Conservation (phyloP, 2,797 vertebrate species). For the Takifugu ocellatus region DNA sequence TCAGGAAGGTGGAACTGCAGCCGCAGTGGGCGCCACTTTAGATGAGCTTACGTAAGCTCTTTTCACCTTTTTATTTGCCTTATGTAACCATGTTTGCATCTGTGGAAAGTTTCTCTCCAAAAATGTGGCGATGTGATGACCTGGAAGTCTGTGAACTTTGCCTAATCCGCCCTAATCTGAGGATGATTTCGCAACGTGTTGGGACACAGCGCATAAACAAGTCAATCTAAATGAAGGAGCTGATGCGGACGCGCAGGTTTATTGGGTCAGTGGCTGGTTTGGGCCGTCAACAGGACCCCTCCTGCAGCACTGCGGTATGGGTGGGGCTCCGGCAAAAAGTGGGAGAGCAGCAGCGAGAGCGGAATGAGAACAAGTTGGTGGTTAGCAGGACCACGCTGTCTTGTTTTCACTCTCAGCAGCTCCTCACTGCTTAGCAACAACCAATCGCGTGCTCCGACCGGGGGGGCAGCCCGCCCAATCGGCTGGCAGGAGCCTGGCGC, state of each 20-base stretch:
- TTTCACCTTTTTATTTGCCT: conserved; percentile 14
- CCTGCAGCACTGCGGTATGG: conserved; percentile 76
- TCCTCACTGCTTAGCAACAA: conserved; percentile 86
- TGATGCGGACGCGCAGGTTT: conserved; percentile 38
- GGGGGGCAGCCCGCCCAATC: conserved; percentile 65
- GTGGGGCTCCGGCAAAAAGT: conserved; percentile 69
- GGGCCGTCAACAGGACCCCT: conserved; percentile 61
- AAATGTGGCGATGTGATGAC: neutral
- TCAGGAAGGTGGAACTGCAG: conserved; percentile 9
- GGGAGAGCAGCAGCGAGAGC: conserved; percentile 41
- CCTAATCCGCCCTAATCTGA: no score
- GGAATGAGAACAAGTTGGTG: conserved; percentile 48
- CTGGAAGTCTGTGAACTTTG: neutral
- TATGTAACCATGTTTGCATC: conserved; percentile 12
- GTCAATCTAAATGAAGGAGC: neutral
- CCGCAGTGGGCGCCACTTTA: conserved; percentile 11
- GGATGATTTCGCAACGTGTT: no score
- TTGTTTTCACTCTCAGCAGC: conserved; percentile 67
- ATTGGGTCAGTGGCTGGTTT: conserved; percentile 62
- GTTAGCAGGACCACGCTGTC: conserved; percentile 71
- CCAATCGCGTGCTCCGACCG: conserved; percentile 66
- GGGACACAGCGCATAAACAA: no score
- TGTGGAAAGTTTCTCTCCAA: neutral
- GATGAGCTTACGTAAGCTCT: conserved; percentile 18
- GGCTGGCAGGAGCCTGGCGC: conserved; percentile 61